These are phyloP conservation scores for Girardinichthys multiradiatus DNA, from an alignment of 2,113 vertebrate genomes.

Conservation along the genomic window DNA sequence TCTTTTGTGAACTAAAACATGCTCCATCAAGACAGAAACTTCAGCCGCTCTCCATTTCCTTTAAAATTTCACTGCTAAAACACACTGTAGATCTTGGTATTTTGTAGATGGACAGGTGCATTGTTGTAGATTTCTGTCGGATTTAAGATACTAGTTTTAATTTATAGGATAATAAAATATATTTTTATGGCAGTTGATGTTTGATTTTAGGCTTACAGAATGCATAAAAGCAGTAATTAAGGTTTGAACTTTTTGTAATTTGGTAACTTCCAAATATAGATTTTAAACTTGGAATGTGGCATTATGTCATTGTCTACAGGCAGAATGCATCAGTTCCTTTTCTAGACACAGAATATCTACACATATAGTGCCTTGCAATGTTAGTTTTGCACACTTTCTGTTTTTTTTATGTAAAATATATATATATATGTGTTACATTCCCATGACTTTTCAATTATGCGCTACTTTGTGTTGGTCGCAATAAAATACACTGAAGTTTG, in stretches of 20 bases:
- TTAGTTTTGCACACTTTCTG: too few species aligned
- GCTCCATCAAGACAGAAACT: neutral
- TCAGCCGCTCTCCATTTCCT: neutral
- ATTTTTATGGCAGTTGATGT: neutral
- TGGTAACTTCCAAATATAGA: neutral
- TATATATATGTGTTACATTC: neutral
- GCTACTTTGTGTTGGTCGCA: neutral
- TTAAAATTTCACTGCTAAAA: neutral
- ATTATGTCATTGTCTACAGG: neutral
- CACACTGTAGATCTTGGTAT: neutral
- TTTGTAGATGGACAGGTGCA: neutral
- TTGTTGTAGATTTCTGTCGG: neutral
- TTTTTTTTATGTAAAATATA: neutral
- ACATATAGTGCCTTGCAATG: neutral
- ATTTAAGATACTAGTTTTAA: neutral
- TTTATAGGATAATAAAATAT: neutral
- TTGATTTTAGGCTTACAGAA: neutral
- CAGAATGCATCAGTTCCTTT: neutral
- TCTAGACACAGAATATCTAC: neutral
- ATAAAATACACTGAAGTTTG: neutral
- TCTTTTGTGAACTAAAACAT: conserved; percentile 13
- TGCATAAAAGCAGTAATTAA: neutral
- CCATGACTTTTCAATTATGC: too few species aligned
- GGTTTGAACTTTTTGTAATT: neutral
- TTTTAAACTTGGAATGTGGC: neutral